Evolutionary conservation across 2,797 vertebrate species (phyloP).

Genomic region (Clamator glandarius): DNA sequence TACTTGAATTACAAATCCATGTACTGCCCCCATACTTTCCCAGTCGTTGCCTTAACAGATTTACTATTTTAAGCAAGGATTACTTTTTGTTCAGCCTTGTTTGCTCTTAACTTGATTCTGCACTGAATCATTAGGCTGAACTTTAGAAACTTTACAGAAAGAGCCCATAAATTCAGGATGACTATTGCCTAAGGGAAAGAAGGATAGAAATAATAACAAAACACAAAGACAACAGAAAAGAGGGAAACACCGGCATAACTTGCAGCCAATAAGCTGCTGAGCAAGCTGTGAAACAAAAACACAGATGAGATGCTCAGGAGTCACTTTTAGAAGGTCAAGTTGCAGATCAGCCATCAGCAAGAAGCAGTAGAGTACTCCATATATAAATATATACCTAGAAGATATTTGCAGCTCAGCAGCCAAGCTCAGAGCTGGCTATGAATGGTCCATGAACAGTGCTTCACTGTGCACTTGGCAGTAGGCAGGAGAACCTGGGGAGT

Average conservation of each 20-base stretch:
- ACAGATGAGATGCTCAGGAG: not conserved
- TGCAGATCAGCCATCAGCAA: not conserved
- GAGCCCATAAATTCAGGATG: not conserved
- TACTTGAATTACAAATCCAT: not conserved
- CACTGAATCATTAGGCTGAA: not conserved
- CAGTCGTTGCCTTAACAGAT: not conserved
- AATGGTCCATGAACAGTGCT: not conserved
- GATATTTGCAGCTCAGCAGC: not conserved
- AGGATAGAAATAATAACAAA: not conserved
- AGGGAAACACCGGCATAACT: not conserved
- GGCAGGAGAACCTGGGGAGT: not conserved
- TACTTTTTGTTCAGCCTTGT: not conserved
- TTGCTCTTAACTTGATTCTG: not conserved
- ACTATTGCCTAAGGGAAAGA: not conserved
- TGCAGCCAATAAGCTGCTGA: not conserved
- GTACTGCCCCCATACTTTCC: not conserved
- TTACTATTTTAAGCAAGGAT: slow-evolving; percentile 31
- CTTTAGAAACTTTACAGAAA: not conserved
- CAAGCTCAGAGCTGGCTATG: not conserved
- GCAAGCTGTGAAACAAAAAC: not conserved
- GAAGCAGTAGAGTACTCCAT: not conserved
- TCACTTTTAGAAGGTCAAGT: slow-evolving; percentile 9
- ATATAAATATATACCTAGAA: not conserved
- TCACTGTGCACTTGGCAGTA: not conserved
- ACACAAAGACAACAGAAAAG: not conserved